Conservation (phyloP, 2,113 vertebrate species). For the Fregata magnificens region DNA sequence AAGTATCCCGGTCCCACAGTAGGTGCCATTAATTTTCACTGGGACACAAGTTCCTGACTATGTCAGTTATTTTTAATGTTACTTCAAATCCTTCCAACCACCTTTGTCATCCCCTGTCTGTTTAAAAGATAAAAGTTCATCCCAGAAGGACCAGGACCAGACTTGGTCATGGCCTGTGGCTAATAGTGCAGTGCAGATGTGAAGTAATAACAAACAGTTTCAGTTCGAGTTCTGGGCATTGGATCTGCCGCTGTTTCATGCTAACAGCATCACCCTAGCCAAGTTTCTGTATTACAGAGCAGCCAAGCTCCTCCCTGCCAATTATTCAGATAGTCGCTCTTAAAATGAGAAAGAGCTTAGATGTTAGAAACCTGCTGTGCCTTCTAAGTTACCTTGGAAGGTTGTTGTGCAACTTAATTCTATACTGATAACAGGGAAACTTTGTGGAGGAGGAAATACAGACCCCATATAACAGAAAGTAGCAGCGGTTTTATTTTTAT, state of each 20-base stretch:
- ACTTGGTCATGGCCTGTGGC: background rate
- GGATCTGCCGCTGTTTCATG: background rate
- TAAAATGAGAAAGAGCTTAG: constrained; percentile 8
- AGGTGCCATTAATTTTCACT: background rate
- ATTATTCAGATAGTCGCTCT: constrained; percentile 1
- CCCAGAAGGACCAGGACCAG: background rate
- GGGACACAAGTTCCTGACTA: background rate
- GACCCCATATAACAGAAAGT: background rate
- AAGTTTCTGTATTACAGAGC: background rate
- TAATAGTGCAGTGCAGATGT: background rate
- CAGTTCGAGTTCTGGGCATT: background rate
- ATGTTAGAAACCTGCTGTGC: constrained; percentile 27
- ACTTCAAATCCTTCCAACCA: background rate
- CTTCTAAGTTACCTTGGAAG: background rate
- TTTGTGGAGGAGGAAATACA: background rate
- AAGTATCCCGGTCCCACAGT: background rate
- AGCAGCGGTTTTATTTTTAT: background rate
- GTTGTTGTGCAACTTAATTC: constrained; percentile 19
- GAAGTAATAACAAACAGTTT: background rate
- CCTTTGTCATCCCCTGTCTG: background rate
- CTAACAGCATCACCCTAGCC: background rate
- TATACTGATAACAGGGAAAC: background rate
- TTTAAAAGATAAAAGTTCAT: background rate
- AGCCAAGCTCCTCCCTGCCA: constrained; percentile 1
- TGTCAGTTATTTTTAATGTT: background rate